These are phyloP conservation scores for Prunella fulvescens DNA, from an alignment of 2,113 vertebrate species.

Conservation along the genomic window DNA sequence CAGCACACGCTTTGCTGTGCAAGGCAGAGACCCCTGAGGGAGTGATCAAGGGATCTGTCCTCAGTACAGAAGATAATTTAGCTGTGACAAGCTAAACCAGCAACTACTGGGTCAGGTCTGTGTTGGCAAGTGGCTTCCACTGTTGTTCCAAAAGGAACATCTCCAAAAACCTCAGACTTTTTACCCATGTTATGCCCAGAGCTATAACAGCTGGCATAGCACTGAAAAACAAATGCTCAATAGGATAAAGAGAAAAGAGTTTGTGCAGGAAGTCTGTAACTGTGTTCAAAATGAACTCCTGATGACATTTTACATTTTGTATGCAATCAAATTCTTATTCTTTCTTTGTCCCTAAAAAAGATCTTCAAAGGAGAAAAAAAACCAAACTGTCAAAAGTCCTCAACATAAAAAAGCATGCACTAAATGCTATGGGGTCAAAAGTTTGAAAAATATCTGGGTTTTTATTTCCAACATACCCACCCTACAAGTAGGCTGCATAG, in stretches of 20 bases:
- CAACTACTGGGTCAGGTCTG: neutral
- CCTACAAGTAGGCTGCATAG: neutral
- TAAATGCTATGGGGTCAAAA: neutral
- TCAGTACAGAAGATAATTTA: neutral
- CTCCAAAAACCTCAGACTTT: neutral
- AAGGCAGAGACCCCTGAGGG: neutral
- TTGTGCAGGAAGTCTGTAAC: neutral
- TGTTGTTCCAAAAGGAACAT: neutral
- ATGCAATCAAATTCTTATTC: neutral
- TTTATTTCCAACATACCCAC: neutral
- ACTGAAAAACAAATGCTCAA: neutral
- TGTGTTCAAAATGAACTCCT: neutral
- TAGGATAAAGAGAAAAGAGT: neutral
- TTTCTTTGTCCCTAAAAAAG: neutral
- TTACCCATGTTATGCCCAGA: neutral
- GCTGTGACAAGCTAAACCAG: neutral
- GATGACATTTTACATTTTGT: neutral
- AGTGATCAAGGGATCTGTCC: neutral
- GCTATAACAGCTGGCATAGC: neutral
- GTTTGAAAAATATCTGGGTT: neutral
- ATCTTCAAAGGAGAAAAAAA: neutral
- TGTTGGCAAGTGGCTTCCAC: neutral
- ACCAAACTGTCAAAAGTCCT: neutral
- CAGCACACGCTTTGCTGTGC: neutral
- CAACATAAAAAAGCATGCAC: neutral